Evolutionary conservation across 2,113 vertebrate species (phyloP), one percentile per base, ranked within the genome.

Genomic region (Thunnus thynnus): DNA sequence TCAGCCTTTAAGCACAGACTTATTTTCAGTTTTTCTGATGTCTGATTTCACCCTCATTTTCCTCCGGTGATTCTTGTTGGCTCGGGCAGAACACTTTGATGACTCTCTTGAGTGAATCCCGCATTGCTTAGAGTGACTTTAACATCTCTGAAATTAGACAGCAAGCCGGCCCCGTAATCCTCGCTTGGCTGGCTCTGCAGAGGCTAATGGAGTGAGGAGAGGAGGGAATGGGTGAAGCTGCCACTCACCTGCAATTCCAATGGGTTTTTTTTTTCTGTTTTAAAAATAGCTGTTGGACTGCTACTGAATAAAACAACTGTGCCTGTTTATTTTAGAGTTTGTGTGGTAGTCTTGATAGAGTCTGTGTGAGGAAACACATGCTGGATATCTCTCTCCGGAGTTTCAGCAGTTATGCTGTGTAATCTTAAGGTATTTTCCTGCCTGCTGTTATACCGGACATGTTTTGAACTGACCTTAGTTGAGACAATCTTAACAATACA

Each of bases 281-380:
- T 86, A 74, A 88, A 89, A 92, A 90, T 90, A 92, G 86, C 78
- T 63, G 52, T 55, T 0, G 9, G 71, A 72, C 72, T 3, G n/a
- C 76, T 76, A 1, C 69, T 91, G 82, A 91, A 92, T 91, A 85
- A 89, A 93, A 90, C 64, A 67, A 60, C 12, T 1, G 0, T 54
- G 66, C 16, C 13, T 73, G 68, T 88, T 83, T 69, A 57, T 72
- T 77, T 77, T 54, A 62, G 80, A 36, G 55, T 73, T 74, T 61
- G 46, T 54, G 66, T 76, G 65, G 55, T 55, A 16, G 51, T 66
- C 69, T 73, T 80, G 13, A 83, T 80, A 10, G 54, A 30, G 47
- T 80, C 27, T 58, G 54, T 60, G 62, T 55, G n/a, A 68, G 76
- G 36, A 80, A 75, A 61, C 48, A 48, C 41, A 12, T n/a, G 48